Percentiles rank a stretch among this genome's conserved stretches.
phyloP scores from a whole-genome alignment of 2,888 invertebrate species.

The Morpho deidamia region DNA sequence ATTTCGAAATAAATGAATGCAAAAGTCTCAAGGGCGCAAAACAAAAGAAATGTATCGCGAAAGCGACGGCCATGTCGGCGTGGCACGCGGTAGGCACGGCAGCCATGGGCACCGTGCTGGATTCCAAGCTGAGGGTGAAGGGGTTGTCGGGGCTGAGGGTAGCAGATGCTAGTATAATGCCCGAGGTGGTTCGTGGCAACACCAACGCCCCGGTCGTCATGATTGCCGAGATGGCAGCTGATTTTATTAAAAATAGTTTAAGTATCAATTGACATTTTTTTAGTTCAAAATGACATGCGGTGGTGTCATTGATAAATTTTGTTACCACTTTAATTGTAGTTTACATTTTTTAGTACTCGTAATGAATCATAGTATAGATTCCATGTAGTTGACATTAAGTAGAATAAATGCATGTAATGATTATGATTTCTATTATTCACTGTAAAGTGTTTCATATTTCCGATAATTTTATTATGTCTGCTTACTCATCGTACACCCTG shows the following conservation, averaged over 20 bases:
- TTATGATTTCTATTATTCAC: too few species aligned
- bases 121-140: constrained; percentile 39
- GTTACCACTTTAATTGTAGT: too few species aligned
- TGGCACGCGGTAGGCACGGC: constrained; percentile 65
- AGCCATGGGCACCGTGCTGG: constrained; percentile 53
- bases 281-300: too few species aligned
- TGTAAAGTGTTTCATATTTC: too few species aligned
- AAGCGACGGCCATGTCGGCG: constrained; percentile 47
- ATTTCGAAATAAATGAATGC: constrained; percentile 42
- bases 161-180: constrained; percentile 61
- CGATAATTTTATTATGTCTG: too few species aligned
- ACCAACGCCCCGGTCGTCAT: constrained; percentile 62
- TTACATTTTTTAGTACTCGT: too few species aligned
- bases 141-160: constrained; percentile 47
- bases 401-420: too few species aligned
- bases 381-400: too few species aligned
- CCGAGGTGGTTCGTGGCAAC: constrained; percentile 51
- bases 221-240: constrained; percentile 59
- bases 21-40: constrained; percentile 37
- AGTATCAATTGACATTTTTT: too few species aligned
- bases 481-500: too few species aligned
- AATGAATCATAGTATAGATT: too few species aligned
- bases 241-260: constrained; percentile 45
- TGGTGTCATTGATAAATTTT: too few species aligned
- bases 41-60: constrained; percentile 61